A percentile compares a stretch with the other conserved stretches of the same genome.
These are phyloP conservation scores for Loripinus fragilis DNA, from an alignment of 2,888 invertebrate genomes.

Conservation along the genomic window DNA sequence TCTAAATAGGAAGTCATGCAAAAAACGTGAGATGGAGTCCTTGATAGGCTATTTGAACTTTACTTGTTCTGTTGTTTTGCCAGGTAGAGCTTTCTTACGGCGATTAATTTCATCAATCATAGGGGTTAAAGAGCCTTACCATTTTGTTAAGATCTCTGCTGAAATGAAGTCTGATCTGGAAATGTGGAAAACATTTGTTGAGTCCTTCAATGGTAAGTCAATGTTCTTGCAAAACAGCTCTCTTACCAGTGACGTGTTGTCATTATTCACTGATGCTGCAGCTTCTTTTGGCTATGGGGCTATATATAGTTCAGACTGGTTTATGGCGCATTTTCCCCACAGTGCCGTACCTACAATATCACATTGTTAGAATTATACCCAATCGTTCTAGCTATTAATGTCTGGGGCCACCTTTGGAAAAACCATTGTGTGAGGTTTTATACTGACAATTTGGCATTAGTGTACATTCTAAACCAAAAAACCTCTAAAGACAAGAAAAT, in stretches of 20 bases:
- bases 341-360: neutral
- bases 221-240: neutral
- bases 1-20: neutral
- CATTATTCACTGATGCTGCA: too few relatives aligned
- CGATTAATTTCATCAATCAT: conserved; percentile 9
- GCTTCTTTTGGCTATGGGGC: neutral
- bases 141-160: neutral
- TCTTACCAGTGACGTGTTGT: neutral
- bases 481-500: neutral
- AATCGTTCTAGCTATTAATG: neutral
- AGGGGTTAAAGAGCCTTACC: neutral
- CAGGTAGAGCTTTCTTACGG: conserved; percentile 25
- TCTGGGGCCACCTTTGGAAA: neutral
- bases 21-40: conserved; percentile 1
- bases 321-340: neutral
- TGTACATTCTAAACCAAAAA: neutral
- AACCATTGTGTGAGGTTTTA: neutral
- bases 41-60: conserved; percentile 26
- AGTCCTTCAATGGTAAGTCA: neutral
- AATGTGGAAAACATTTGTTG: neutral
- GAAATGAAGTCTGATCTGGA: neutral
- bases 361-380: neutral
- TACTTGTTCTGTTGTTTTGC: conserved; percentile 23
- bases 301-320: neutral
- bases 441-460: conserved; percentile 7